These are phyloP conservation scores for Taxidea taxus DNA, from an alignment of 2,113 vertebrate species.

Conservation along the genomic window DNA sequence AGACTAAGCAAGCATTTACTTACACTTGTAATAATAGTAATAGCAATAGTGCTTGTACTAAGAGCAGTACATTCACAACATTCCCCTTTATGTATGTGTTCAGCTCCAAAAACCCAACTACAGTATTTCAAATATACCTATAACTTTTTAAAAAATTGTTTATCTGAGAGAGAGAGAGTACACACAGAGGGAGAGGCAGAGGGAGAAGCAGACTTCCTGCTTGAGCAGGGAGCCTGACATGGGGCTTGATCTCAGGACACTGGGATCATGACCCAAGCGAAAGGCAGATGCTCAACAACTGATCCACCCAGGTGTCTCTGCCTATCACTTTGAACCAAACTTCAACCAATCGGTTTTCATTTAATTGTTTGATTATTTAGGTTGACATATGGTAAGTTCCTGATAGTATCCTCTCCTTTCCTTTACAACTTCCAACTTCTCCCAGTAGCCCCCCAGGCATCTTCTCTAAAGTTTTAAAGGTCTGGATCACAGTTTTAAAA, in stretches of 20 bases:
- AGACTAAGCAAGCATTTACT: not conserved
- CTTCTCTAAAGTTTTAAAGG: not conserved
- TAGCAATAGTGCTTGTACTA: not conserved
- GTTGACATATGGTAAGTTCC: not conserved
- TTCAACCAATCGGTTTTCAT: not conserved
- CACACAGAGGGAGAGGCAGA: too few species aligned
- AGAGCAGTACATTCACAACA: not conserved
- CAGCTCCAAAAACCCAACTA: not conserved
- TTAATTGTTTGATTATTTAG: not conserved
- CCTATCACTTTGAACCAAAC: not conserved
- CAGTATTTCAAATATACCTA: not conserved
- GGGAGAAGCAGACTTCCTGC: too few species aligned
- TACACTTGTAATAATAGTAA: not conserved
- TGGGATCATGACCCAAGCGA: too few species aligned
- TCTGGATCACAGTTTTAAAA: not conserved
- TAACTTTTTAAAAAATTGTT: not conserved
- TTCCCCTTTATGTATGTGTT: not conserved
- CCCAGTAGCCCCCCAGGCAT: not conserved
- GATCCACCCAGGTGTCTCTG: too few species aligned
- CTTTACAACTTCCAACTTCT: not conserved
- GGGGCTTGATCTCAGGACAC: too few species aligned
- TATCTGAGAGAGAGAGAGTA: too few species aligned
- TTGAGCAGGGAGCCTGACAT: too few species aligned
- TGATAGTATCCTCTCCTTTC: not conserved
- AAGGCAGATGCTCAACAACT: too few species aligned